Percentiles rank a stretch among this genome's conserved stretches.
Evolutionary conservation across 2,888 invertebrate species (phyloP).

Genomic region (Drosophila eohydei): DNA sequence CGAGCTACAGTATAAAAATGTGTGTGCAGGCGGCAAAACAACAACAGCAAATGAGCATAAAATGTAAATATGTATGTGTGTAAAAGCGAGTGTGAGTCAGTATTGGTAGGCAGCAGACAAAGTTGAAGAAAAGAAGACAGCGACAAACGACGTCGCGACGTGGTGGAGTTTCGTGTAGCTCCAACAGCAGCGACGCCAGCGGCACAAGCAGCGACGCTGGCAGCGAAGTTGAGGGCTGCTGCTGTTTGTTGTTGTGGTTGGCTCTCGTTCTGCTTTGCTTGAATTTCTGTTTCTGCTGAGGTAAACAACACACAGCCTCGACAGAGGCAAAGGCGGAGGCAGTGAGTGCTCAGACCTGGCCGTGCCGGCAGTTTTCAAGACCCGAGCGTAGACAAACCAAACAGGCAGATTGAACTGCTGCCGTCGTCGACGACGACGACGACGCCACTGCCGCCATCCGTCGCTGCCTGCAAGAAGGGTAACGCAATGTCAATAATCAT

Average conservation of each 20-base stretch:
- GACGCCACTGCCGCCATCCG: slow-evolving; percentile 3
- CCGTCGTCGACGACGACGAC: slow-evolving; percentile 19
- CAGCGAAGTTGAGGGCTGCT: slow-evolving; percentile 57
- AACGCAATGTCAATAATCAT: slow-evolving; percentile 78
- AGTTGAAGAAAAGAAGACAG: slow-evolving; percentile 67
- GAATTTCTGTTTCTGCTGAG: slow-evolving; percentile 75
- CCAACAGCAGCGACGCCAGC: slow-evolving; percentile 29
- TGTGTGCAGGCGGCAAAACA: slow-evolving; percentile 65
- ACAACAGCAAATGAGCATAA: slow-evolving; percentile 52
- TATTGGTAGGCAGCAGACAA: slow-evolving; percentile 67
- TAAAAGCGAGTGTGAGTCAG: slow-evolving; percentile 11
- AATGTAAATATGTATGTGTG: slow-evolving; percentile 40
- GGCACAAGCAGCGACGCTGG: slow-evolving; percentile 29
- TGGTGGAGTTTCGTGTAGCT: slow-evolving; percentile 57
- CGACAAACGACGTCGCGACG: slow-evolving; percentile 42
- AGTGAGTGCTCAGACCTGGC: slow-evolving; percentile 18
- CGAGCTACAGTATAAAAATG: slow-evolving; percentile 54
- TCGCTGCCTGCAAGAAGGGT: slow-evolving; percentile 61
- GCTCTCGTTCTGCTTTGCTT: slow-evolving; percentile 60
- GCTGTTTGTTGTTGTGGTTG: slow-evolving; percentile 46
- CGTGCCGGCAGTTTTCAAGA: slow-evolving; percentile 64
- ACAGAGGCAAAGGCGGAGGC: slow-evolving; percentile 13
- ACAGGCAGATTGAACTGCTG: slow-evolving; percentile 61
- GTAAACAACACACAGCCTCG: slow-evolving; percentile 60
- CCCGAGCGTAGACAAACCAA: slow-evolving; percentile 59